Conservation (phyloP, 2,888 invertebrate species). For the Orchestes rusci region DNA sequence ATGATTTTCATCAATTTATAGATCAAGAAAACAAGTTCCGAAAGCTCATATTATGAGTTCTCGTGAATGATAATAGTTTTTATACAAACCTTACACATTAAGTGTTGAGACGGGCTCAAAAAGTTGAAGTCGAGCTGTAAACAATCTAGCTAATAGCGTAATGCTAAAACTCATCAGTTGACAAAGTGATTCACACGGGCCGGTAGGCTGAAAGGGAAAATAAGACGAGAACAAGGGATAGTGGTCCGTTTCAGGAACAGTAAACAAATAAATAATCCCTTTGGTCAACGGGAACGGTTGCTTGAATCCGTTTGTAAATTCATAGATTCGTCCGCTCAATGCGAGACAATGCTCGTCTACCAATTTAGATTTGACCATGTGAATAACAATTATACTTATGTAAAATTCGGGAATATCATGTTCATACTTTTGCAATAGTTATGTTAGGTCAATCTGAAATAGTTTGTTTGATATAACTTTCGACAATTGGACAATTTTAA, state of each 20-base stretch:
- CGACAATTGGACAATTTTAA: no score
- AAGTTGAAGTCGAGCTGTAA: no score
- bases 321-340: conserved; percentile 27
- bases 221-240: conserved; percentile 28
- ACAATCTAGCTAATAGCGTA: no score
- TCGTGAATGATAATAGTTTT: no score
- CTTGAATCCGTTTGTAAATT: conserved; percentile 28
- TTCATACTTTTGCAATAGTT: no score
- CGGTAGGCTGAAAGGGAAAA: conserved; percentile 26
- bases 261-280: conserved; percentile 34
- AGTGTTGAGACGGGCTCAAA: no score
- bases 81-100: no score
- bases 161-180: conserved; percentile 14
- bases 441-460: no score
- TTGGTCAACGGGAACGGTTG: conserved; percentile 28
- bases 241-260: conserved; percentile 21
- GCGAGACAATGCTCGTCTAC: conserved; percentile 19
- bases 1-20: not conserved
- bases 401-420: no score
- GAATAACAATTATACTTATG: conserved; percentile 25
- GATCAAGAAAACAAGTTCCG: not conserved
- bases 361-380: conserved; percentile 20
- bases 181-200: conserved; percentile 30
- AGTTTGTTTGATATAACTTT: no score
- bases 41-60: not conserved